A percentile compares a stretch with the other conserved stretches of the same genome.
Evolutionary conservation across 2,113 vertebrate genomes (phyloP).

Genomic region (Colius striatus): DNA sequence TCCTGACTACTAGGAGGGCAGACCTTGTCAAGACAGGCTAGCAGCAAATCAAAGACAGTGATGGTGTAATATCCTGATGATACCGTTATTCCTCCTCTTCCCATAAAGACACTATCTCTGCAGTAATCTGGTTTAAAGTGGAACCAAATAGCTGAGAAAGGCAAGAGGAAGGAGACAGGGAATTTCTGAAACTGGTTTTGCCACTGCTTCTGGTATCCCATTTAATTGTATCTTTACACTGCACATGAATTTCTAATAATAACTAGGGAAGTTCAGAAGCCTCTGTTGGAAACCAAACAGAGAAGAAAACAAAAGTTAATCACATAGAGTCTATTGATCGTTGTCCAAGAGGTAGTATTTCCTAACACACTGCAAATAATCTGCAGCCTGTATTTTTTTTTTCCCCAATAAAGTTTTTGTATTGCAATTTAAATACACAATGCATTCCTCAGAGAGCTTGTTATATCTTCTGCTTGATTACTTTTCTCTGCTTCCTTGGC

Average conservation of each 20-base stretch:
- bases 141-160: not conserved
- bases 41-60: not conserved
- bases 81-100: not conserved
- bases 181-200: not conserved
- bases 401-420: not conserved
- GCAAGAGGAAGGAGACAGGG: not conserved
- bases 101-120: not conserved
- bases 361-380: not conserved
- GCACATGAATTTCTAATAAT: conserved; percentile 1
- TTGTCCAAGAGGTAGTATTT: conserved; percentile 14
- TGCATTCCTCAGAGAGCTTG: not conserved
- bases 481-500: not conserved
- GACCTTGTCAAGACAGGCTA: not conserved
- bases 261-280: conserved; percentile 22
- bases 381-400: not conserved
- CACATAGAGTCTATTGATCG: not conserved
- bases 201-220: not conserved
- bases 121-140: not conserved
- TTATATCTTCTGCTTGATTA: conserved; percentile 1
- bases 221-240: not conserved
- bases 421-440: not conserved
- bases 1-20: not conserved
- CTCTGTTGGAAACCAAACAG: conserved; percentile 13
- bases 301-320: not conserved
- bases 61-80: not conserved